Conservation (phyloP, 2,888 invertebrate genomes). For the Electrophaes corylata region DNA sequence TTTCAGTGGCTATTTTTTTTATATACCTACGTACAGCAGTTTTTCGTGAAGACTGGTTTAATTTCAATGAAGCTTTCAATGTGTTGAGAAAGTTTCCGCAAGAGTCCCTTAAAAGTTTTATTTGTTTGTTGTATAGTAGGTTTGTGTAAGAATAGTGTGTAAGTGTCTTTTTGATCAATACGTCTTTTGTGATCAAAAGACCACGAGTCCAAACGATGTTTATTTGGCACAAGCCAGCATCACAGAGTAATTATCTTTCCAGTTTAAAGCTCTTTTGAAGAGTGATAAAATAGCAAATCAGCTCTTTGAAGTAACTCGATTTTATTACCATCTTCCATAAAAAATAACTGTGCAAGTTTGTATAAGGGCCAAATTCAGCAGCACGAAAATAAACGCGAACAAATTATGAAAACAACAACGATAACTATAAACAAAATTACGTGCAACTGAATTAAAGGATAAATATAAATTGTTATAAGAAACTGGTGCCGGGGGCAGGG, state of each 20-base stretch:
- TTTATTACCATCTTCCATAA: slow-evolving; percentile 26
- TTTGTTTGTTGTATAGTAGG: neutral
- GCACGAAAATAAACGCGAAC: slow-evolving; percentile 26
- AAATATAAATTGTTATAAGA: slow-evolving; percentile 40
- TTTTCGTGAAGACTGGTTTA: too few species aligned
- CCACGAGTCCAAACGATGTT: neutral
- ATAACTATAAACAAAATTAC: slow-evolving; percentile 48
- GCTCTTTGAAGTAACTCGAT: slow-evolving; percentile 26
- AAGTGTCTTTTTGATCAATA: neutral
- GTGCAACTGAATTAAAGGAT: slow-evolving; percentile 34
- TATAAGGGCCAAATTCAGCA: slow-evolving; percentile 16
- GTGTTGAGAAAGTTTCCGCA: too few species aligned
- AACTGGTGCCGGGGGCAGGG: slow-evolving; percentile 14
- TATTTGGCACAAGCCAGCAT: neutral
- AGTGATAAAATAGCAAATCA: slow-evolving; percentile 15
- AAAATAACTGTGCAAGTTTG: slow-evolving; percentile 32
- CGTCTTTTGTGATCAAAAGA: neutral
- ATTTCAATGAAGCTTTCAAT: too few species aligned
- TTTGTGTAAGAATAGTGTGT: too few species aligned
- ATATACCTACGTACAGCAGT: too few species aligned
- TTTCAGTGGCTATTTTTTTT: too few species aligned
- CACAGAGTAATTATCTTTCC: neutral
- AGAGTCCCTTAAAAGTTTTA: too few species aligned
- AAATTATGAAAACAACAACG: slow-evolving; percentile 39
- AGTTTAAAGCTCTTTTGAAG: slow-evolving; percentile 8